Evolutionary conservation across 1,140 invertebrate species (phyloP).

Genomic region (Euwallacea similis): DNA sequence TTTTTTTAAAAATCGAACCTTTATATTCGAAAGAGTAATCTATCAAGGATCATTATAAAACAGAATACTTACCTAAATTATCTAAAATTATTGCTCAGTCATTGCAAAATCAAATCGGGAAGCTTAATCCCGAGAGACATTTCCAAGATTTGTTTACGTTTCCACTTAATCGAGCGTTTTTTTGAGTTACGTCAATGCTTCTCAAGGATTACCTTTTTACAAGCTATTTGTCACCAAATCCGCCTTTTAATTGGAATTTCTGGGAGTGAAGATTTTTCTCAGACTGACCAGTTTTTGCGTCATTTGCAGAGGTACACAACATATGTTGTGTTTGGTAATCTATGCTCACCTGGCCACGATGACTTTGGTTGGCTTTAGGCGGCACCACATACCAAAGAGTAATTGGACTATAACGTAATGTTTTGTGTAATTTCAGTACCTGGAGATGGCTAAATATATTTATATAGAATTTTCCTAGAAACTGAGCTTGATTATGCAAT

Average conservation of each 20-base stretch:
- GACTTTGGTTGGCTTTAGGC: conserved; percentile 3
- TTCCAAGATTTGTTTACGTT: conserved; percentile 4
- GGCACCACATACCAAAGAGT: neutral
- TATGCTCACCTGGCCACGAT: neutral
- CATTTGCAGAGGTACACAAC: too few species aligned
- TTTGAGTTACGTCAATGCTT: neutral
- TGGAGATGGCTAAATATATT: neutral
- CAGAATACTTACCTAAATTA: too few species aligned
- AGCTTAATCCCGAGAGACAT: neutral
- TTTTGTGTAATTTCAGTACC: neutral
- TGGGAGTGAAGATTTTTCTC: too few species aligned
- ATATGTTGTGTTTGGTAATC: too few species aligned
- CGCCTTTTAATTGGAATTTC: neutral
- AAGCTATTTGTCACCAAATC: neutral
- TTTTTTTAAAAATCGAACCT: too few species aligned
- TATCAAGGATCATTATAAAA: too few species aligned
- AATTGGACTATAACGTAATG: neutral
- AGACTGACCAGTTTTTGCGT: too few species aligned
- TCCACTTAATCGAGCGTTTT: neutral
- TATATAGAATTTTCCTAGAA: neutral
- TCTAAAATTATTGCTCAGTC: neutral
- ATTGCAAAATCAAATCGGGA: neutral
- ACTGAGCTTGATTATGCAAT: too few species aligned
- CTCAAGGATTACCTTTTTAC: neutral
- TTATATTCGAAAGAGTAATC: too few species aligned